Base-by-base conservation (phyloP, 2,113 vertebrate genomes). In the Reinhardtius hippoglossoides region DNA sequence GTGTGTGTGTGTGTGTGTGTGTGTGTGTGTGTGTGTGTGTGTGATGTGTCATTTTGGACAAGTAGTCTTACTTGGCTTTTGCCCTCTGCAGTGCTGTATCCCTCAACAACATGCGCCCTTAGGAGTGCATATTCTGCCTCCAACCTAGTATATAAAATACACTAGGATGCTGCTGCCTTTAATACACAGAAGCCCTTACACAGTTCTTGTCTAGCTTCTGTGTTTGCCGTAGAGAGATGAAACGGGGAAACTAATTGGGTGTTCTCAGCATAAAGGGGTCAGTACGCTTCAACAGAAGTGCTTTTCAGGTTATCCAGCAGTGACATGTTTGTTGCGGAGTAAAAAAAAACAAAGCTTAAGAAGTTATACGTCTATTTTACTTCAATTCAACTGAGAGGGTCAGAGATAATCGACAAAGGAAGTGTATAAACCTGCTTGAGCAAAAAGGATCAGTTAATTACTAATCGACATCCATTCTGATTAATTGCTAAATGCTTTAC, bases 61-160 rank as follows among this genome's bases (percentile, higher is more conserved):
- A 16, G 35, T 20, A 35, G 4, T 54, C 44, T 44, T 9, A 21
- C 50, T 23, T 26, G 60, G 21, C 46, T 58, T 75, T 44, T 78
- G 27, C 48, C 24, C 16, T 31, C 2, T 48, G 31, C 57, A 37
- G 26, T 68, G 37, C 26, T 71, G 24, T 48, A 72, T 75, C 16
- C 21, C 48, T 46, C 18, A 74, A 20, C 23, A 56, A 63, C 59
- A 55, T 24, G 3, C 35, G 12, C 50, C 52, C 60, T 23, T 16
- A 31, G 12, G 13, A 74, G 81, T 67, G 40, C 18, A 31, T 9
- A 44, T 58, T 31, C 23, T 37, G 9, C 1, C 16, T 46, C 31
- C 24, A 46, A 16, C n/a, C 23, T 60, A 55, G 31, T 48, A 14
- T 2, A 31, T 44, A 48, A 31, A 42, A 40, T 10, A 58, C 23